Conservation (phyloP, 2,113 vertebrate genomes). For the Neomonachus schauinslandi region DNA sequence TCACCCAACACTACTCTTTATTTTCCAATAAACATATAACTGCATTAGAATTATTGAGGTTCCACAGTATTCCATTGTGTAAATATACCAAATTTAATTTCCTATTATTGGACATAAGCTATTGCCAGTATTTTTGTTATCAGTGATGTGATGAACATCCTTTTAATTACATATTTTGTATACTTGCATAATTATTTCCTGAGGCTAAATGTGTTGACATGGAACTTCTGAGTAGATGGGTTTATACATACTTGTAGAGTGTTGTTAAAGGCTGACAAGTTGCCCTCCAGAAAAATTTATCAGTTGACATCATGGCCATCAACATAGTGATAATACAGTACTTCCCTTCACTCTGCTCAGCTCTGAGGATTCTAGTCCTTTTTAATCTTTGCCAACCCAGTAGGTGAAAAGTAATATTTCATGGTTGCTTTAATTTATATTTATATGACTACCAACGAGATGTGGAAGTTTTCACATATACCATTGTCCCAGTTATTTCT, state of each 20-base stretch:
- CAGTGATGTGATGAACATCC: neutral
- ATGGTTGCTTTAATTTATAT: neutral
- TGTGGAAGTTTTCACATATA: neutral
- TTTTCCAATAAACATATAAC: neutral
- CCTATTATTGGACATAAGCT: neutral
- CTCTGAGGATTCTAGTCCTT: neutral
- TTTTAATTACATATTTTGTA: neutral
- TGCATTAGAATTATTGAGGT: neutral
- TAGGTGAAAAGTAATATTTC: neutral
- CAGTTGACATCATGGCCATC: neutral
- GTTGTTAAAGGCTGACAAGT: neutral
- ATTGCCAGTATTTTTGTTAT: neutral
- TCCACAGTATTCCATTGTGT: neutral
- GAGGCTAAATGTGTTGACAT: neutral
- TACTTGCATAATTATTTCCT: neutral
- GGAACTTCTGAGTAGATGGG: neutral
- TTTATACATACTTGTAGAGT: neutral
- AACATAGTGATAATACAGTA: neutral
- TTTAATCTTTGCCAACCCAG: neutral
- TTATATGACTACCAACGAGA: neutral
- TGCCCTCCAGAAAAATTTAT: neutral
- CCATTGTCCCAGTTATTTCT: neutral
- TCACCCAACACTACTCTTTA: neutral
- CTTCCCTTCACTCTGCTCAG: neutral
- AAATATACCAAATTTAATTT: constrained; percentile 28